These are phyloP conservation scores for Phodopus roborovskii DNA, from an alignment of 2,113 vertebrate species.

Conservation along the genomic window DNA sequence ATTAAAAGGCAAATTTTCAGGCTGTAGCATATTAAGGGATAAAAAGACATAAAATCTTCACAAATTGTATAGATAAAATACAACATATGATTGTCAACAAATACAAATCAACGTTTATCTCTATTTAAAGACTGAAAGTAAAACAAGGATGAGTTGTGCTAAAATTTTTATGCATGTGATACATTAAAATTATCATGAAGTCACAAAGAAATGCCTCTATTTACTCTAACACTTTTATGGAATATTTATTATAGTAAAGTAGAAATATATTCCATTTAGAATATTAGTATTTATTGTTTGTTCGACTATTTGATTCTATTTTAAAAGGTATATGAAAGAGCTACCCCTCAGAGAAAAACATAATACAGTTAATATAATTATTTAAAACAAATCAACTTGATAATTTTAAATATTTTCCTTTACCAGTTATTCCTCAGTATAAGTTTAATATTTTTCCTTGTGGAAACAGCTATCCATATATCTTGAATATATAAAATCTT, in stretches of 20 bases:
- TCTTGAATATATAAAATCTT: not conserved
- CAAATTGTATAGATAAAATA: not conserved
- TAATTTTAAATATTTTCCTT: not conserved
- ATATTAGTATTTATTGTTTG: not conserved
- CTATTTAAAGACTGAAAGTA: not conserved
- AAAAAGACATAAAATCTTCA: not conserved
- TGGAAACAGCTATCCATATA: not conserved
- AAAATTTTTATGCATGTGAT: not conserved
- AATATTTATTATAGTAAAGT: not conserved
- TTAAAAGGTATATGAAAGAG: not conserved
- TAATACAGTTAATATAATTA: not conserved
- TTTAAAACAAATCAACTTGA: not conserved
- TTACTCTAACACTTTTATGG: not conserved
- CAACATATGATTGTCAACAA: not conserved
- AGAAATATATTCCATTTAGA: not conserved
- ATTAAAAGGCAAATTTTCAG: not conserved
- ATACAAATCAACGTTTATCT: not conserved
- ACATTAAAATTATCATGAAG: not conserved
- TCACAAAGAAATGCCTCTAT: not conserved
- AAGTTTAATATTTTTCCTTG: not conserved
- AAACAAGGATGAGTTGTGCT: not conserved
- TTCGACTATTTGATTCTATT: not conserved
- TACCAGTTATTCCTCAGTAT: not conserved
- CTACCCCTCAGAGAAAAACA: not conserved
- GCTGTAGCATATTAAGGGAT: not conserved